Conservation (phyloP, 2,113 vertebrate species). For the Turnix velox region DNA sequence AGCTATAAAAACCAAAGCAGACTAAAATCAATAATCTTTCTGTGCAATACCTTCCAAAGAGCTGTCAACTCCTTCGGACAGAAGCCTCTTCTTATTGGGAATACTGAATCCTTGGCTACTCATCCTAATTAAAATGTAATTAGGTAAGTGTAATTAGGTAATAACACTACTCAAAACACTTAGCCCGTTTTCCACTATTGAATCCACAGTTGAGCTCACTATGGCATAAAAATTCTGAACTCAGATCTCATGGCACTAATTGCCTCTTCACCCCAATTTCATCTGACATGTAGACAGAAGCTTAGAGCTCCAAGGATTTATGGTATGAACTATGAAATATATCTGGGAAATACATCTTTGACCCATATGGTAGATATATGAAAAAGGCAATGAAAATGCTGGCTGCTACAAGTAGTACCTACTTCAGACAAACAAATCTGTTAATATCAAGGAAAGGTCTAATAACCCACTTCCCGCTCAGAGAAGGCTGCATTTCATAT, state of each 20-base stretch:
- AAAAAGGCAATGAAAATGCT: neutral
- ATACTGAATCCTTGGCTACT: conserved; percentile 50
- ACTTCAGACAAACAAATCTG: neutral
- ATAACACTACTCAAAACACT: conserved; percentile 51
- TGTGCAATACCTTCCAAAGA: neutral
- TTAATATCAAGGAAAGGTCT: neutral
- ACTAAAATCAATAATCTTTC: neutral
- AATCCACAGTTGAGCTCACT: conserved; percentile 34
- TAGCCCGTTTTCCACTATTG: conserved; percentile 34
- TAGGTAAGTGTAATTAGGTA: conserved; percentile 56
- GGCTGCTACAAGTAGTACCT: neutral
- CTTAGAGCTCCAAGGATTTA: neutral
- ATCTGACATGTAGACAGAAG: neutral
- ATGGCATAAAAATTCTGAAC: conserved; percentile 47
- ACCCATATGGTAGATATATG: neutral
- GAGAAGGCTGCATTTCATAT: neutral
- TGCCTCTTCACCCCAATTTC: conserved; percentile 38
- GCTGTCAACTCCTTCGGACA: conserved; percentile 28
- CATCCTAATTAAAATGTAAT: conserved; percentile 63
- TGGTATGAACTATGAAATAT: neutral
- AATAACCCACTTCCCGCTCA: neutral
- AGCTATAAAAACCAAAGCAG: neutral
- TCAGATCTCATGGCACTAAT: conserved; percentile 37
- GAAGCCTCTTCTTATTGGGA: conserved; percentile 9
- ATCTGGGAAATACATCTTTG: neutral